Evolutionary conservation across 2,113 vertebrate species (phyloP).

Genomic region (Apodemus speciosus): DNA sequence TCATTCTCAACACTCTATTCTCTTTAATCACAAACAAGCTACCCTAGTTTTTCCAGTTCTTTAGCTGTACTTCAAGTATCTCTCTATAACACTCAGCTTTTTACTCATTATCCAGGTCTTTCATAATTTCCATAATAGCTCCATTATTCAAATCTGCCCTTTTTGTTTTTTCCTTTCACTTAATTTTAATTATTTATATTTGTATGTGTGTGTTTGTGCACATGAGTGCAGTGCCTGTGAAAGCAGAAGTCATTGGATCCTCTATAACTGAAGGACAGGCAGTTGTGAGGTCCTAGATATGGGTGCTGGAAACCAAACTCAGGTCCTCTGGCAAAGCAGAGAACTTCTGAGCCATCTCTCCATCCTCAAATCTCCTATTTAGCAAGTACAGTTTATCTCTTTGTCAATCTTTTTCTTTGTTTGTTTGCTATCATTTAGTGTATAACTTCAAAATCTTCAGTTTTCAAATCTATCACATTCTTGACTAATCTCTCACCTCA

Average conservation of each 20-base stretch:
- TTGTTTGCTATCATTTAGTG: not conserved
- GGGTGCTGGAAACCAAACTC: not conserved
- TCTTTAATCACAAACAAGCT: too few relatives aligned
- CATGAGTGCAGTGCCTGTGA: not conserved
- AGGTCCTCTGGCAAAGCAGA: not conserved
- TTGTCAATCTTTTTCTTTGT: not conserved
- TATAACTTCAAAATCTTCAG: not conserved
- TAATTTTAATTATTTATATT: not conserved
- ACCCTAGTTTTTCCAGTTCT: not conserved
- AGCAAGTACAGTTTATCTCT: not conserved
- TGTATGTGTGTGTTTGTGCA: not conserved
- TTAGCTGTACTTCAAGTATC: not conserved
- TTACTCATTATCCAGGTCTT: not conserved
- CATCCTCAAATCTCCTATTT: not conserved
- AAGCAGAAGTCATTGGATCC: not conserved
- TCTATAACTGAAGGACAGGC: not conserved
- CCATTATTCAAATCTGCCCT: not conserved
- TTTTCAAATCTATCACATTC: constrained; percentile 36
- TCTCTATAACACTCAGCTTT: not conserved
- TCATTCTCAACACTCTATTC: not conserved
- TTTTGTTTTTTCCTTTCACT: not conserved
- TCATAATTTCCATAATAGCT: not conserved
- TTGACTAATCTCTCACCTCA: not conserved
- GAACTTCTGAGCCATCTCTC: not conserved
- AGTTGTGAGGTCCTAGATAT: not conserved